Percentiles rank a stretch among this genome's conserved stretches.
These are phyloP conservation scores for Myanophis thanlyinensis DNA, from an alignment of 2,113 vertebrate genomes.

Conservation along the genomic window DNA sequence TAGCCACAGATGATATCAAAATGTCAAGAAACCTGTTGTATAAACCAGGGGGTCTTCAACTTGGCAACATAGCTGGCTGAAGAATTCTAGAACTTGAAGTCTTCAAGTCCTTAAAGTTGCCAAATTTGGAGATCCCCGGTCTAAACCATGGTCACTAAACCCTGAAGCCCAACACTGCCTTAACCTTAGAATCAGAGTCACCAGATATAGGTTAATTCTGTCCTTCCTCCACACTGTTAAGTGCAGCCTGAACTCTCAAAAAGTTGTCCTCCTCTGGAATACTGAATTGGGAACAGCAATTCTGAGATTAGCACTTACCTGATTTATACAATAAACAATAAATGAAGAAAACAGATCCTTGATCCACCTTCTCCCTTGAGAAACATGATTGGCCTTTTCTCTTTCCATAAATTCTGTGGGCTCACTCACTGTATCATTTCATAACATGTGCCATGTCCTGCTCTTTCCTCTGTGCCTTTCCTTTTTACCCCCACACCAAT, in stretches of 20 bases:
- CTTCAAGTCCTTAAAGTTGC: too few relatives aligned
- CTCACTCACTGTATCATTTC: not conserved
- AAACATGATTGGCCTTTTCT: not conserved
- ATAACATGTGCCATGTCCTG: not conserved
- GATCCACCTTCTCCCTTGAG: not conserved
- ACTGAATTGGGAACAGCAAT: not conserved
- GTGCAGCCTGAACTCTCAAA: not conserved
- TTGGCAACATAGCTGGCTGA: too few relatives aligned
- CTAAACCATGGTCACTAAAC: too few relatives aligned
- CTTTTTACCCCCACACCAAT: too few relatives aligned
- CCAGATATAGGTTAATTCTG: not conserved
- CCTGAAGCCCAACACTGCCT: not conserved
- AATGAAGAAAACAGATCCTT: not conserved
- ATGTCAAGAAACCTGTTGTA: not conserved
- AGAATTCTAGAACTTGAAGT: too few relatives aligned
- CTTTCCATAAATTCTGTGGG: not conserved
- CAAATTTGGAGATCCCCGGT: too few relatives aligned
- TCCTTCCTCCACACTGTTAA: not conserved
- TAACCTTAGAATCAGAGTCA: not conserved
- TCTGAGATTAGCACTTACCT: not conserved
- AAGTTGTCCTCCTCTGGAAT: not conserved
- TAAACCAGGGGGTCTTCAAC: not conserved
- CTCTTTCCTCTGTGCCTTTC: not conserved
- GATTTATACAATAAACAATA: not conserved
- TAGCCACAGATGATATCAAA: not conserved